These are phyloP conservation scores for Anastrepha obliqua DNA, from an alignment of 1,140 invertebrate species.

Conservation along the genomic window DNA sequence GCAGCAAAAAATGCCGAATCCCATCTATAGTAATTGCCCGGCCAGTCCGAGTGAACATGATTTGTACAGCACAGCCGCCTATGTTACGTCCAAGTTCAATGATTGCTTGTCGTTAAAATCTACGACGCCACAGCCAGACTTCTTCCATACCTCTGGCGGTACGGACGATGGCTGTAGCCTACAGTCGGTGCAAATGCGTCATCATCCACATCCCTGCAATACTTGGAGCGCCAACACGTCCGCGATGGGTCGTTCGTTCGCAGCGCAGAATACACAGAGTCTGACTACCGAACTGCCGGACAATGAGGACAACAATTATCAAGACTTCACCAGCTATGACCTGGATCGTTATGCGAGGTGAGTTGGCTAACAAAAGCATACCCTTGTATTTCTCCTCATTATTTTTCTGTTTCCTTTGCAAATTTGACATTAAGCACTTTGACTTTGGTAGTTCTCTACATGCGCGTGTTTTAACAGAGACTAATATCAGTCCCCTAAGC, in stretches of 20 bases:
- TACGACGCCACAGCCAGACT: slow-evolving; percentile 70
- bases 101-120: slow-evolving; percentile 71
- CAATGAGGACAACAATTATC: slow-evolving; percentile 65
- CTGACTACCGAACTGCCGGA: slow-evolving; percentile 72
- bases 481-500: too few relatives aligned
- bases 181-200: slow-evolving; percentile 67
- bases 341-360: slow-evolving; percentile 72
- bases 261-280: slow-evolving; percentile 67
- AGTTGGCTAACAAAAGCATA: neutral
- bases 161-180: slow-evolving; percentile 61
- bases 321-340: slow-evolving; percentile 67
- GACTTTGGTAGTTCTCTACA: too few relatives aligned
- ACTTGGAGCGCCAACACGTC: slow-evolving; percentile 55
- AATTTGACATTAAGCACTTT: too few relatives aligned
- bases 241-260: slow-evolving; percentile 62
- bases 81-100: slow-evolving; percentile 65
- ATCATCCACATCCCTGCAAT: slow-evolving; percentile 55
- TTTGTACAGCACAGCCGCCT: slow-evolving; percentile 68
- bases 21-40: slow-evolving; percentile 71
- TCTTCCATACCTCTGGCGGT: slow-evolving; percentile 62
- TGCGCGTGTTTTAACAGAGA: too few relatives aligned
- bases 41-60: slow-evolving; percentile 62
- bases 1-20: slow-evolving; percentile 64
- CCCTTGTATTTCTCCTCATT: too few relatives aligned
- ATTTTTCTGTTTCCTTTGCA: too few relatives aligned